phyloP scores from a whole-genome alignment of 2,888 invertebrate genomes.

The Oxystoma pomonae region DNA sequence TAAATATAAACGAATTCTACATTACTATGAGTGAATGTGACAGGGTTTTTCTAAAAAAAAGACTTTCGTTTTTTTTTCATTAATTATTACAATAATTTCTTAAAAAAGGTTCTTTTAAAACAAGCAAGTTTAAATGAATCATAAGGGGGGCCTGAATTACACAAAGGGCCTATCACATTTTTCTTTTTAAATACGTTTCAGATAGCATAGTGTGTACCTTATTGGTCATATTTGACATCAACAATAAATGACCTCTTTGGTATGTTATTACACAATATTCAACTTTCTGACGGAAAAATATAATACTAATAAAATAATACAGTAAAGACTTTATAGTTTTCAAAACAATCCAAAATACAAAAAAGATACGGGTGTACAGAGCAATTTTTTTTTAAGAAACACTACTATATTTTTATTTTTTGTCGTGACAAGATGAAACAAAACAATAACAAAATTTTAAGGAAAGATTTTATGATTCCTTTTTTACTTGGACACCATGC shows the following conservation, averaged over 20 bases:
- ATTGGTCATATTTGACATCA: constrained; percentile 34
- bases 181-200: constrained; percentile 34
- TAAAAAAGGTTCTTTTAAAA: neutral
- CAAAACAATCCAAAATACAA: neutral
- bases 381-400: too few relatives aligned
- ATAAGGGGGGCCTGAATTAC: constrained; percentile 25
- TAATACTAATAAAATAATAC: too few relatives aligned
- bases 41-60: constrained; percentile 40
- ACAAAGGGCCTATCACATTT: constrained; percentile 48
- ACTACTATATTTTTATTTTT: too few relatives aligned
- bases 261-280: constrained; percentile 49
- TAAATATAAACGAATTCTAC: constrained; percentile 49
- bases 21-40: constrained; percentile 49
- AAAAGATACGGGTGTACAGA: neutral
- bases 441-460: too few relatives aligned
- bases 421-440: too few relatives aligned
- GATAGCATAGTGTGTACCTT: constrained; percentile 11
- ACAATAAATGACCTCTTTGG: constrained; percentile 48
- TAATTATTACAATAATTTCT: neutral
- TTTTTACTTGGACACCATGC: too few relatives aligned
- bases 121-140: constrained; percentile 28
- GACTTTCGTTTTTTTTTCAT: constrained; percentile 19
- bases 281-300: neutral
- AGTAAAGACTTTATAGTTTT: neutral
- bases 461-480: too few relatives aligned